Evolutionary conservation across 2,113 vertebrate genomes (phyloP).

Genomic region (Nettapus auritus): DNA sequence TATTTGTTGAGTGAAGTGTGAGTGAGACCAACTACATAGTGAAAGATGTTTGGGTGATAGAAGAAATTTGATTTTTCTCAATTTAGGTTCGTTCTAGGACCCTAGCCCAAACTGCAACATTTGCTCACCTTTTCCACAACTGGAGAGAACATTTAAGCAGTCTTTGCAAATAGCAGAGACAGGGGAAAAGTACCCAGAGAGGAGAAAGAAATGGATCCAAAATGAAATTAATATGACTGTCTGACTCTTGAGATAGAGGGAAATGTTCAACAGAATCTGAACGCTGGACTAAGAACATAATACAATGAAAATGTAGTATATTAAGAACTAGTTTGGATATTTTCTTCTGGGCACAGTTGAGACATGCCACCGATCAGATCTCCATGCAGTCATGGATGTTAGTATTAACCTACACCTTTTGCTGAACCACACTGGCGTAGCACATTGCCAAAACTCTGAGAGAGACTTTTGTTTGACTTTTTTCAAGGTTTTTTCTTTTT

Average conservation of each 20-base stretch:
- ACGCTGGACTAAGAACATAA: background rate
- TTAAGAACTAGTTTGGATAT: background rate
- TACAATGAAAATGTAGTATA: background rate
- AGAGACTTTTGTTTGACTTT: background rate
- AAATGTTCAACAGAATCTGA: background rate
- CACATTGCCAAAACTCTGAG: background rate
- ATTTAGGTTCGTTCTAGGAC: background rate
- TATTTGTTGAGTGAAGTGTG: accelerated
- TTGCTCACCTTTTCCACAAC: background rate
- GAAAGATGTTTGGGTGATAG: background rate
- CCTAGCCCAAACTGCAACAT: background rate
- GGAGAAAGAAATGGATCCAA: background rate
- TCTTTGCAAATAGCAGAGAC: background rate
- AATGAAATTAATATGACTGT: background rate
- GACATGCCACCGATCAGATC: background rate
- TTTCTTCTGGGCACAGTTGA: background rate
- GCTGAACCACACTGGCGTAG: background rate
- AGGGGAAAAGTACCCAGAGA: background rate
- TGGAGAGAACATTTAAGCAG: background rate
- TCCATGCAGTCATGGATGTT: background rate
- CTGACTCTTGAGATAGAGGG: background rate
- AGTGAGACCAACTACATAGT: background rate
- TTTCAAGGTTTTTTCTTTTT: background rate
- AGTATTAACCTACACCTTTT: background rate
- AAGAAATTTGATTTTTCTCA: background rate